Evolutionary conservation across 1,140 invertebrate genomes (phyloP).

Genomic region (Brachionus koreanus): DNA sequence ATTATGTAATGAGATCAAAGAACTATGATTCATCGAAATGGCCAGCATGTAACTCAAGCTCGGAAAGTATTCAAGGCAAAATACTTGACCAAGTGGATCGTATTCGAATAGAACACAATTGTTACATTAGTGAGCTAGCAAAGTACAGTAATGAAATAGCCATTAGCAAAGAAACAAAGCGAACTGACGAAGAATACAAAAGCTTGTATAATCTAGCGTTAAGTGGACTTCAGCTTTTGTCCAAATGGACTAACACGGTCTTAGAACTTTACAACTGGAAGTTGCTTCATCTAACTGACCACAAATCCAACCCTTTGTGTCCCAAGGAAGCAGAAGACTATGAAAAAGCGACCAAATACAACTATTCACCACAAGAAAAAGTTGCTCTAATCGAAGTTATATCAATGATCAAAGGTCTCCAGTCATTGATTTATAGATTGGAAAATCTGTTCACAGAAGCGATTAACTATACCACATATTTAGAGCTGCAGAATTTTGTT

Average conservation of each 20-base stretch:
- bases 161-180: conserved; percentile 65
- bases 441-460: conserved; percentile 95
- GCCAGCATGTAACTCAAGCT: conserved; percentile 72
- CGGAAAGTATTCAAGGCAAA: conserved; percentile 78
- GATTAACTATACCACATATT: conserved; percentile 87
- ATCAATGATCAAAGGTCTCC: conserved; percentile 97
- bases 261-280: conserved; percentile 89
- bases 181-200: conserved; percentile 85
- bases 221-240: conserved; percentile 83
- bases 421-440: conserved; percentile 93
- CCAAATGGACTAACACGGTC: conserved; percentile 93
- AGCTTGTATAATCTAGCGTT: conserved; percentile 86
- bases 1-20: conserved; percentile 90
- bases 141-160: conserved; percentile 85
- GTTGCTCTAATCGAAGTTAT: conserved; percentile 97
- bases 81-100: conserved; percentile 89
- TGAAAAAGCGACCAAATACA: conserved; percentile 93
- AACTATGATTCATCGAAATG: conserved; percentile 88
- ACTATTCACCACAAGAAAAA: conserved; percentile 95
- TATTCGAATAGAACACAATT: conserved; percentile 92
- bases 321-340: conserved; percentile 97
- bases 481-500: conserved; percentile 95
- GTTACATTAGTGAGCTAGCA: conserved; percentile 92
- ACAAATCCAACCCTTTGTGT: conserved; percentile 83
- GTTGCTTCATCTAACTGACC: conserved; percentile 91